Percentiles rank a stretch among this genome's conserved stretches.
phyloP scores from a whole-genome alignment of 2,888 invertebrate species.

The Agrypnus murinus region DNA sequence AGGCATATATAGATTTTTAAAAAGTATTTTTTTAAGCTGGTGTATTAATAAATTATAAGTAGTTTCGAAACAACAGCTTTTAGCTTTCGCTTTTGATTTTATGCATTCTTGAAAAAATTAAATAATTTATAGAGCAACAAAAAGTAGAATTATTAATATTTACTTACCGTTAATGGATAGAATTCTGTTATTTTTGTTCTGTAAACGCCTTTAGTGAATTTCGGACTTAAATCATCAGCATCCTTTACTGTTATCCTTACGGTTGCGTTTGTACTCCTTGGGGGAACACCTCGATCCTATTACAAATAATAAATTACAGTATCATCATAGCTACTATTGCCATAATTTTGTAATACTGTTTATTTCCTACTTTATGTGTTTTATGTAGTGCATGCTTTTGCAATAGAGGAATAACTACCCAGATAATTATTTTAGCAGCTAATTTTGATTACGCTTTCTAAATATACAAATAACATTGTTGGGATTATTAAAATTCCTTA shows the following conservation, averaged over 20 bases:
- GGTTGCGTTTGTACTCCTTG: conserved; percentile 82
- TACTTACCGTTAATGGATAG: conserved; percentile 84
- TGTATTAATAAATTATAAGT: neutral
- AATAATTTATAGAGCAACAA: conserved; percentile 16
- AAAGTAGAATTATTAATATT: conserved; percentile 3
- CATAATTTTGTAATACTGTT: no score
- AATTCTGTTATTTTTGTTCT: conserved; percentile 87
- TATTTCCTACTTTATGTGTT: no score
- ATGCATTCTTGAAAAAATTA: neutral
- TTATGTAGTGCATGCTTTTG: no score
- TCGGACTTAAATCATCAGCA: conserved; percentile 88
- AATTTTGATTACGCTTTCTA: no score
- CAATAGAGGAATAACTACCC: no score
- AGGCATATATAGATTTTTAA: neutral
- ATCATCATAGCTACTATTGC: no score
- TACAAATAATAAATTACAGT: neutral
- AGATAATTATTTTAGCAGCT: no score
- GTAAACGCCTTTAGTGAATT: conserved; percentile 87
- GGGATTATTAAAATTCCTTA: no score
- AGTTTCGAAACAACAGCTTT: conserved; percentile 4
- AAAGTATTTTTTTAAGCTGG: neutral
- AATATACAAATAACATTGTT: no score
- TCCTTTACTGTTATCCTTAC: conserved; percentile 83
- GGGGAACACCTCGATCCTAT: conserved; percentile 88
- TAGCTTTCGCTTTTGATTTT: conserved; percentile 13